Conservation (phyloP, 2,797 vertebrate genomes). For the Acipenser oxyrinchus region DNA sequence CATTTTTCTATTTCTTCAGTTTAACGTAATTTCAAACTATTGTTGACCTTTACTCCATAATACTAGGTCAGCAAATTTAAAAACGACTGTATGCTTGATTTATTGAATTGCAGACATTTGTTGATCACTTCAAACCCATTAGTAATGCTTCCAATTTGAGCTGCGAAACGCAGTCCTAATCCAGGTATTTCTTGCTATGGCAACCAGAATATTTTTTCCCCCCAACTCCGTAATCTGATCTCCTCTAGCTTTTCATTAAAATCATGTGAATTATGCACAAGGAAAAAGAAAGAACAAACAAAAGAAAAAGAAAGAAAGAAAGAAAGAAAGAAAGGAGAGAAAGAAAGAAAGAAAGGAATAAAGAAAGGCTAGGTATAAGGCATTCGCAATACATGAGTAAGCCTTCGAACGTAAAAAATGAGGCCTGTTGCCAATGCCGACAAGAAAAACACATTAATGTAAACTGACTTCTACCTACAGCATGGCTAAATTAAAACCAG, state of each 20-base stretch:
- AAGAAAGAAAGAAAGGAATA: too few relatives aligned
- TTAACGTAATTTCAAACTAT: neutral
- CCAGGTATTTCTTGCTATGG: slow-evolving; percentile 47
- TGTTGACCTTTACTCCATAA: neutral
- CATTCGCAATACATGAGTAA: too few relatives aligned
- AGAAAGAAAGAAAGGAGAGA: neutral
- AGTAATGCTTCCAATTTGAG: slow-evolving; percentile 10
- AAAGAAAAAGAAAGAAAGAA: slow-evolving; percentile 12
- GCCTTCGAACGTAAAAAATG: too few relatives aligned
- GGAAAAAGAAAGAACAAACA: slow-evolving; percentile 15
- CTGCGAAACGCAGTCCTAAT: slow-evolving; percentile 53
- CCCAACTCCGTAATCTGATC: slow-evolving; percentile 34
- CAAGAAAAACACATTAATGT: slow-evolving; percentile 34
- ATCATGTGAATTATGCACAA: slow-evolving; percentile 34
- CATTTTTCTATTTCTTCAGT: neutral
- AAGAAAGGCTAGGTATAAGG: too few relatives aligned
- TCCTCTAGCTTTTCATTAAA: slow-evolving; percentile 32
- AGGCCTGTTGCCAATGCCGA: slow-evolving; percentile 17
- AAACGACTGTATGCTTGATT: slow-evolving; percentile 37
- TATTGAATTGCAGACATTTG: slow-evolving; percentile 40
- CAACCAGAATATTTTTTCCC: slow-evolving; percentile 50
- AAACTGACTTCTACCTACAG: slow-evolving; percentile 35
- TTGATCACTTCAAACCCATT: slow-evolving; percentile 37
- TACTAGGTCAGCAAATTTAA: slow-evolving; percentile 28
- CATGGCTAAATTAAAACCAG: slow-evolving; percentile 45